Evolutionary conservation across 2,113 vertebrate genomes (phyloP), one percentile per base, ranked within the genome.

Genomic region (Nematolebias whitei): DNA sequence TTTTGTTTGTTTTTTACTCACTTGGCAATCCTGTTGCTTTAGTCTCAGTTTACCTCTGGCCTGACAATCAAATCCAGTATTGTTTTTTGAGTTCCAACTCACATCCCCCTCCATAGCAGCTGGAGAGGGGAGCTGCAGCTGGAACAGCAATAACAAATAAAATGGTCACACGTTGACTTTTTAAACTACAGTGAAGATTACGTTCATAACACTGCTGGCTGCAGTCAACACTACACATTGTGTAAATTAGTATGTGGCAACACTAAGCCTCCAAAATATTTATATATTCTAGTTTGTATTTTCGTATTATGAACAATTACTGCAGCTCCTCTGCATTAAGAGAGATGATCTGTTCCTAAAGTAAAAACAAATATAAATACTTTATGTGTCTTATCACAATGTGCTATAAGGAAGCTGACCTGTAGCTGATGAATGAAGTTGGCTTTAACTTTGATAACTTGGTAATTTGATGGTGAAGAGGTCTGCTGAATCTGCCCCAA

Each of bases 121-220:
- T 40, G 86, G 90, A 32, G 79, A 88, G 23, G 93, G 94, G 73
- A 94, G 69, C 22, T 83, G 80, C 65, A 93, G 57, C 94, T 96
- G 83, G 54, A 83, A 84, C 71, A 85, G 57, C 83, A 85, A 83
- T 45, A 16, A 75, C 69, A 83, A 35, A 57, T 24, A 57, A 20
- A 35, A 10, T 35, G 20, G 40, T 63, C 59, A 69, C 20, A 67
- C 0, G 22, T 60, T 44, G 39, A 24, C 23, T 35, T 58, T 39
- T 60, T 71, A 29, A 47, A 65, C 68, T 76, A 58, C 75, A 68
- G 38, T 10, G 9, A 5, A 39, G 26, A 29, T 29, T 29, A 4
- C 3, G 3, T 7, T 29, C 26, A 29, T 29, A 35, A 35, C 32
- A 35, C 32, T 35, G 9, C 32, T 35, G 32, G 10, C 32, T 35